Conservation (phyloP, 2,888 invertebrate species). For the Masnerella sp. region DNA sequence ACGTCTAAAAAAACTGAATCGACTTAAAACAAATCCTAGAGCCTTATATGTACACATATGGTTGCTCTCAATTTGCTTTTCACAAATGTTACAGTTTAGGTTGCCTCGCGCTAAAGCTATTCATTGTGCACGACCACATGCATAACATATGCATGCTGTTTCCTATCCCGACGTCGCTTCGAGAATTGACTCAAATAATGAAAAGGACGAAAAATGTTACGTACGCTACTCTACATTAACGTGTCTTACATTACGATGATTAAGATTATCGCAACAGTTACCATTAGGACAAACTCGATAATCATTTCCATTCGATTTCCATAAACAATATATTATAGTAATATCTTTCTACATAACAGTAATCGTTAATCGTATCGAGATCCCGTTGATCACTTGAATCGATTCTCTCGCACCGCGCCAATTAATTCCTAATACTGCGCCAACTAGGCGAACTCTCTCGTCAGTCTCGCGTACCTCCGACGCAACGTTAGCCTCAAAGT, state of each 20-base stretch:
- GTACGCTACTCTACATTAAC: slow-evolving; percentile 41
- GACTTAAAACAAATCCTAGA: slow-evolving; percentile 56
- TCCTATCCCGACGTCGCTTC: slow-evolving; percentile 18
- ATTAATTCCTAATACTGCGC: slow-evolving; percentile 43
- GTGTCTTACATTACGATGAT: slow-evolving; percentile 23
- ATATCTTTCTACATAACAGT: slow-evolving; percentile 42
- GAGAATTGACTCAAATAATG: slow-evolving; percentile 57
- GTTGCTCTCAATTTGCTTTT: slow-evolving; percentile 62
- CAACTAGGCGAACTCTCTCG: slow-evolving; percentile 41
- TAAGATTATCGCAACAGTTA: slow-evolving; percentile 43
- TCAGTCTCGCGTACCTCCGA: slow-evolving; percentile 53
- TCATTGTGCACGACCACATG: slow-evolving; percentile 83
- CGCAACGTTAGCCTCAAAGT: slow-evolving; percentile 49
- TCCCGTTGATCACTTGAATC: slow-evolving; percentile 54
- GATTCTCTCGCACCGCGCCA: slow-evolving; percentile 43
- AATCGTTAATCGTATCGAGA: slow-evolving; percentile 42
- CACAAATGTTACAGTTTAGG: slow-evolving; percentile 71
- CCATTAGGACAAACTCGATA: slow-evolving; percentile 41
- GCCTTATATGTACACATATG: slow-evolving; percentile 68
- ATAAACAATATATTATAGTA: slow-evolving; percentile 53
- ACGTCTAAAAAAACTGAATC: slow-evolving; percentile 52
- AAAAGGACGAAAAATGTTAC: slow-evolving; percentile 44
- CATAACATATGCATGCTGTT: slow-evolving; percentile 88
- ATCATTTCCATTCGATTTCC: slow-evolving; percentile 22
- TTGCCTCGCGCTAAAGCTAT: slow-evolving; percentile 72